Evolutionary conservation across 2,113 vertebrate species (phyloP), one percentile per base, ranked within the genome.

Genomic region (Neogale vison): DNA sequence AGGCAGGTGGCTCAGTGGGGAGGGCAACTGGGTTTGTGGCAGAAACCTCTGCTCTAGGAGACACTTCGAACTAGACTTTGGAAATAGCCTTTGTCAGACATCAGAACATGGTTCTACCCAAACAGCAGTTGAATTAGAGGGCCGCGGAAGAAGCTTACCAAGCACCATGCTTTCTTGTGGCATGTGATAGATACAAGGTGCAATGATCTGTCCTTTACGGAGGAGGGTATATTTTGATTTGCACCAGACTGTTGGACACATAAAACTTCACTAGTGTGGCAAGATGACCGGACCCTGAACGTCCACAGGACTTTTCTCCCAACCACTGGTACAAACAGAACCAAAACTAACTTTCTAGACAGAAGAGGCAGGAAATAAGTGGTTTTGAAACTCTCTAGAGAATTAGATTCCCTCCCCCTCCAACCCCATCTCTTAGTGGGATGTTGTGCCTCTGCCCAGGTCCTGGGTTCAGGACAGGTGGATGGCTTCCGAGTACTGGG

Each of bases 281-380:
- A 82, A 34, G 74, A 24, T 21, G 76, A 31, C 2, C 17, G 52
- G 36, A 50, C 12, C 45, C 55, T 65, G 45, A 65, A 18, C 47
- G 12, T 7, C 31, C 36, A 67, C 15, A 13, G n/a, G 57, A 23
- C 0, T 47, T 57, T 84, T 20, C 69, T 42, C 11, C 39, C 55
- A 74, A 15, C 17, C 50, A 1, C 76, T n/a, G 29, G 65, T 17
- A 24, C 39, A 26, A 50, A 3, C 1, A 31, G 29, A 24, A 31
- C 7, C 57, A 18, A 57, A 34, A 59, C 57, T 59, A 82, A 24
- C 71, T 81, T 88, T 81, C 52, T 72, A 88, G 34, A 36, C 11
- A 72, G 65, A 94, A 88, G 36, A 87, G 17, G 34, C 57, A 88
- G 88, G 57, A 87, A 65, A n/a, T 20, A 77, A 77, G 59, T 24